phyloP scores from a whole-genome alignment of 1,140 invertebrate genomes.

The Prorops nasuta region DNA sequence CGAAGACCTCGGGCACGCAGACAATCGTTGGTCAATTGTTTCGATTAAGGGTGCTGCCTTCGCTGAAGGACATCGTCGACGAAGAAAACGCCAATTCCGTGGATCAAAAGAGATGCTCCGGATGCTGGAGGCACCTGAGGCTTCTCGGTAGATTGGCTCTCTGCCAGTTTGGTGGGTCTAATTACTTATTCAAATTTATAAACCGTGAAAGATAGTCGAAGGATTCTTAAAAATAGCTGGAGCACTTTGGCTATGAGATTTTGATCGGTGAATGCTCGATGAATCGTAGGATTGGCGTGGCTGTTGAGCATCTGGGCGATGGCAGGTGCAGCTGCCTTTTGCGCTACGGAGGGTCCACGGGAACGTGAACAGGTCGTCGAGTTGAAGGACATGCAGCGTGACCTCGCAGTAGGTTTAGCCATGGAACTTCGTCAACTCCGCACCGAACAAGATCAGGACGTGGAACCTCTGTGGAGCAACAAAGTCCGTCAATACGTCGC shows the following conservation, averaged over 20 bases:
- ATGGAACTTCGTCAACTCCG: conserved; percentile 56
- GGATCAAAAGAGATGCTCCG: conserved; percentile 29
- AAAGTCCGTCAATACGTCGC: conserved; percentile 57
- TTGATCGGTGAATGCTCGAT: no score
- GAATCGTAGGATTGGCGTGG: conserved; percentile 58
- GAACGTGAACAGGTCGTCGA: conserved; percentile 56
- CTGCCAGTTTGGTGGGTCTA: conserved; percentile 51
- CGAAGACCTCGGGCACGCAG: conserved; percentile 49
- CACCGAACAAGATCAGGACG: conserved; percentile 40
- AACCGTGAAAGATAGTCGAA: no score
- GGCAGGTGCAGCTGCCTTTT: conserved; percentile 60
- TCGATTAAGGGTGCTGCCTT: conserved; percentile 54
- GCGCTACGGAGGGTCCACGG: conserved; percentile 60
- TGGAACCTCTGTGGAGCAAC: conserved; percentile 55
- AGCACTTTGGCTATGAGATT: no score
- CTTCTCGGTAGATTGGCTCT: conserved; percentile 47
- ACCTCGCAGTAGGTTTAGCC: conserved; percentile 55
- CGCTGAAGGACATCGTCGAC: conserved; percentile 39
- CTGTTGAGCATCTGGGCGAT: conserved; percentile 60
- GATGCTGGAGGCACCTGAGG: conserved; percentile 39
- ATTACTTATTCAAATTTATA: no score
- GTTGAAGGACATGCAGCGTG: conserved; percentile 54
- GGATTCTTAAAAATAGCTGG: no score
- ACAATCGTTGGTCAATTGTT: conserved; percentile 51
- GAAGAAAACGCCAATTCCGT: conserved; percentile 21